Percentiles rank a stretch among this genome's conserved stretches.
phyloP scores from a whole-genome alignment of 2,888 invertebrate genomes.

The Cosmia trapezina region DNA sequence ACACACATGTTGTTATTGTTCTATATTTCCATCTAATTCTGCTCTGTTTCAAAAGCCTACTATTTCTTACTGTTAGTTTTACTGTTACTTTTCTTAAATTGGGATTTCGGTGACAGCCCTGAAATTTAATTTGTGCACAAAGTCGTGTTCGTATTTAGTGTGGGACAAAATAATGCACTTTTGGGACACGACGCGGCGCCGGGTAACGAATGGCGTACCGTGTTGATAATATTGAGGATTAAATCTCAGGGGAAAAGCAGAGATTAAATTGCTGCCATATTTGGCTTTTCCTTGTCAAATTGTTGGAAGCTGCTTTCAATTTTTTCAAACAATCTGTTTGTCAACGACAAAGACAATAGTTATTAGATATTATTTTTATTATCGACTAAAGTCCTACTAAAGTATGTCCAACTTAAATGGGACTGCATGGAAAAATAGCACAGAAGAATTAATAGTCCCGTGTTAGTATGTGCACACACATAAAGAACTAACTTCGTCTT shows the following conservation, averaged over 20 bases:
- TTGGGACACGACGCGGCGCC: conserved; percentile 43
- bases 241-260: conserved; percentile 26
- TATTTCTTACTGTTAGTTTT: too few relatives aligned
- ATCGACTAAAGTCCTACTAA: too few relatives aligned
- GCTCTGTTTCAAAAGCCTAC: too few relatives aligned
- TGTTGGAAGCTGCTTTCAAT: not conserved
- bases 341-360: not conserved
- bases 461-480: too few relatives aligned
- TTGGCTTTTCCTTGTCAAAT: conserved; percentile 2
- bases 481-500: too few relatives aligned
- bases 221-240: conserved; percentile 41
- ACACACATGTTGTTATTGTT: too few relatives aligned
- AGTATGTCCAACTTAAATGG: too few relatives aligned
- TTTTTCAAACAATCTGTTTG: not conserved
- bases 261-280: conserved; percentile 22
- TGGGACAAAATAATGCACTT: conserved; percentile 66
- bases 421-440: too few relatives aligned
- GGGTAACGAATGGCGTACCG: conserved; percentile 28
- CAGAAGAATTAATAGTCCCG: too few relatives aligned
- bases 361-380: not conserved
- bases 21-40: too few relatives aligned
- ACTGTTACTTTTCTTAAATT: not conserved
- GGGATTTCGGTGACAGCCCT: conserved; percentile 42
- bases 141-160: conserved; percentile 59
- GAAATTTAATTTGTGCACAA: conserved; percentile 50